Evolutionary conservation across 2,113 vertebrate species (phyloP), one percentile per base, ranked within the genome.

Genomic region (Lophius piscatorius): DNA sequence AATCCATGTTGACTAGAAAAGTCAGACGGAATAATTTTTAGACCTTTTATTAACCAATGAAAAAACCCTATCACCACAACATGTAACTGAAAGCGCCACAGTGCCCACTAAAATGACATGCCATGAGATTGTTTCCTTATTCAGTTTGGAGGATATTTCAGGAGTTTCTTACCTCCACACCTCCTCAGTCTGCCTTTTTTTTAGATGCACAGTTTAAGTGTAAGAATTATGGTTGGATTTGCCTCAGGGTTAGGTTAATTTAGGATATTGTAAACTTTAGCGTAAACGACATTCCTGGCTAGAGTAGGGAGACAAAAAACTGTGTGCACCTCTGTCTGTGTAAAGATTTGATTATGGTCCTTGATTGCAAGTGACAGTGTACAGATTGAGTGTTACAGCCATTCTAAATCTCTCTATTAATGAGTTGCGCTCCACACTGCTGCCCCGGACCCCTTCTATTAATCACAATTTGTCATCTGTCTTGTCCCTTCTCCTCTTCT

Each of bases 401-500:
- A 77, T 73, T 88, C 87, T 91, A 91, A 92, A 91, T 92, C 87
- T 89, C 85, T 92, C 89, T 89, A 92, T 92, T 91, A 92, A 92
- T 91, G 89, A 90, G 89, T 87, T 83, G 68, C 78, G 86, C 85
- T 88, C 84, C 88, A 86, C 87, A 90, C 83, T 89, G 88, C 87
- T 86, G 83, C 86, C 83, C 87, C 83, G 88, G 90, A 91, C 88
- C 88, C 89, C 88, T 90, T 90, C 90, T 90, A 92, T 92, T 92
- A 91, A 92, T 92, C 91, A 91, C 88, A 90, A 92, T 91, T 92
- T 92, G 91, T 92, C 90, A 91, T 87, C 88, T 77, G 81, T 79
- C 85, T 79, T 23, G 78, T 58, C 64, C 78, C 72, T 70, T 74
- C 17, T 23, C 44, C 41, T 38, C 33, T 13, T 12, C 20, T 22